Percentiles rank a stretch among this genome's conserved stretches.
Evolutionary conservation across 1,140 invertebrate genomes (phyloP).

Genomic region (Aphidius gifuensis): DNA sequence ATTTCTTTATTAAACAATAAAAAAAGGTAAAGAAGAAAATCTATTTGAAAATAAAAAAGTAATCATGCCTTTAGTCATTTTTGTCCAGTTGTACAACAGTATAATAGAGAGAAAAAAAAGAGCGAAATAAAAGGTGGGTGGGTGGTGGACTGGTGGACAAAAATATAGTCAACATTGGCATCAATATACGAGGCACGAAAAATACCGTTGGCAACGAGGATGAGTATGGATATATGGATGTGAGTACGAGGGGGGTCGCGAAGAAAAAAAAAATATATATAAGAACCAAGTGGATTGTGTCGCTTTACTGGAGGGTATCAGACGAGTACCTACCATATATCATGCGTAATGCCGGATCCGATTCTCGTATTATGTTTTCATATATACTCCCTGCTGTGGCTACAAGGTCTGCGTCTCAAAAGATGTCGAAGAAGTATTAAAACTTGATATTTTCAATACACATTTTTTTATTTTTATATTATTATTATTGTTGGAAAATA

Average conservation of each 20-base stretch:
- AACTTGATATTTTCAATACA: too few relatives aligned
- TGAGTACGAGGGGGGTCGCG: neutral
- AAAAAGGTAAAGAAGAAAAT: neutral
- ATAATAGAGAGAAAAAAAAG: slow-evolving; percentile 2
- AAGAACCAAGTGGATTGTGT: slow-evolving; percentile 37
- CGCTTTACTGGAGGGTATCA: slow-evolving; percentile 46
- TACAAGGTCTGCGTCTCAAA: too few relatives aligned
- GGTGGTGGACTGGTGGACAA: slow-evolving; percentile 30
- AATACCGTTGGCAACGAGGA: slow-evolving; percentile 30
- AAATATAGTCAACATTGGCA: slow-evolving; percentile 26
- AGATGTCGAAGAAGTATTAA: too few relatives aligned
- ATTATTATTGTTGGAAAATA: too few relatives aligned
- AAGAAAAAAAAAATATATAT: neutral
- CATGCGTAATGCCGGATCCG: slow-evolving; percentile 52
- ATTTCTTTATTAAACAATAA: neutral
- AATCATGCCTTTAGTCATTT: neutral
- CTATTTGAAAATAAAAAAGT: too few relatives aligned
- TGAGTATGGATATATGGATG: slow-evolving; percentile 2
- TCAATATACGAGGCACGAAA: slow-evolving; percentile 54
- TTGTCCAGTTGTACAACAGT: neutral
- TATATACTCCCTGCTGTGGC: slow-evolving; percentile 30
- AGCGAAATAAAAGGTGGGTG: neutral
- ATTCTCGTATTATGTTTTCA: slow-evolving; percentile 47
- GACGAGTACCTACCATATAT: slow-evolving; percentile 50
- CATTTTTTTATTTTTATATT: too few relatives aligned